Evolutionary conservation across 2,888 invertebrate species (phyloP), one percentile per base, ranked within the genome.

Genomic region (Apoda limacodes): DNA sequence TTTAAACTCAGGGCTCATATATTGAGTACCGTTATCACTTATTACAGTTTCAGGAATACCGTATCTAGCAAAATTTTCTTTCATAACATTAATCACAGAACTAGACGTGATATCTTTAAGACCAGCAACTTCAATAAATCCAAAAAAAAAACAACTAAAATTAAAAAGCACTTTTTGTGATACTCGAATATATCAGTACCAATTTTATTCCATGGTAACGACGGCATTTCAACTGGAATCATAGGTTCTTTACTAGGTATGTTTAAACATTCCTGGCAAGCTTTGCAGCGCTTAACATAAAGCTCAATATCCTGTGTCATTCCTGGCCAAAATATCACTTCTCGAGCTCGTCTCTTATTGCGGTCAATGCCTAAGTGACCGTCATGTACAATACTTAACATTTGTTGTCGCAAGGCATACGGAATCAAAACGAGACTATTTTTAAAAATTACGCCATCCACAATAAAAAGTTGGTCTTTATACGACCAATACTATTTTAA

Each of bases 251-350:
- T n/a, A n/a, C n/a, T n/a, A n/a, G n/a, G n/a, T n/a, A n/a, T n/a
- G n/a, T n/a, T n/a, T n/a, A n/a, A n/a, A n/a, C 5, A 19, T 9
- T 19, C n/a, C 3, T 9, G 19, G 9, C 19, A 19, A 9, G 9
- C 9, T 9, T n/a, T n/a, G n/a, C n/a, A n/a, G n/a, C n/a, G n/a
- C n/a, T n/a, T n/a, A n/a, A n/a, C 9, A 27, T 30, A 24, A 22
- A 25, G 5, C 14, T 52, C 51, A 1, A 52, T 32, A 21, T 51
- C 48, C 1, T 25, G 27, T 1, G 41, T 17, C 31, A 52, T 43
- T n/a, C 48, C 46, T 3, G 44, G 42, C 51, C 53, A 54, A 25
- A 40, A 56, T 40, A 54, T 42, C 1, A 52, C 46, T 1, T 52
- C 43, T 1, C 48, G 42, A 13, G 50, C 51, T 4, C 47, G 43